Base-by-base conservation (phyloP, 2,888 invertebrate genomes). In the Helicoverpa assulta region DNA sequence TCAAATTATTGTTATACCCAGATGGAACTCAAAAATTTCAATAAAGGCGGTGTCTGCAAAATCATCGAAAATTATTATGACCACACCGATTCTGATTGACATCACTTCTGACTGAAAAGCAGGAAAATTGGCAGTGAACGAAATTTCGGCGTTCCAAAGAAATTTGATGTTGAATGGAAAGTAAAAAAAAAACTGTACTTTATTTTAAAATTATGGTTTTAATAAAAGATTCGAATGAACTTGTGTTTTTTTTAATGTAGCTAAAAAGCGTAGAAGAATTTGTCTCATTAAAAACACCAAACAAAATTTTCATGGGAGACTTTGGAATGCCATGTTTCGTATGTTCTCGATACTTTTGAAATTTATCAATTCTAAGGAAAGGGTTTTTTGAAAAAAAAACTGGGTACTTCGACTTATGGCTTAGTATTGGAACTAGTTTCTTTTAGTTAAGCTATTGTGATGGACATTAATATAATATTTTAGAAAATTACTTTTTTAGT, bases 1-100 rank as follows among this genome's bases (percentile, higher is more conserved):
- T 59, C 6, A 21, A 19, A 50, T 55, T 60, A 52, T 73, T 73
- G 21, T 37, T 57, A 33, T 54, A 40, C 5, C 52, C 74, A 73
- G 73, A 67, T 73, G 73, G 61, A 73, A n/a, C 8, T 60, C 37
- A 57, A 12, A 47, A 33, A 18, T 40, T 6, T 1, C 2, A 55
- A 59, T 18, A 56, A n/a, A 29, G 21, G 0, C 37, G n/a, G 51
- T 67, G 10, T 67, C 26, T 58, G 2, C 37, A 61, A 73, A 54
- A 67, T 73, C 54, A 21, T 73, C 14, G 7, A 12, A 33, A 51
- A 62, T 33, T 73, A 73, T 29, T 5, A 53, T 18, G n/a, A 8
- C 0, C 12, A 50, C 8, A 50, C 12, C 40, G 67, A 67, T 5
- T 16, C 59, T 12, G 60, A 73, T 19, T 73, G 40, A 67, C 8